Evolutionary conservation across 2,888 invertebrate genomes (phyloP), one percentile per base, ranked within the genome.

Genomic region (Rhodophaea formosa): DNA sequence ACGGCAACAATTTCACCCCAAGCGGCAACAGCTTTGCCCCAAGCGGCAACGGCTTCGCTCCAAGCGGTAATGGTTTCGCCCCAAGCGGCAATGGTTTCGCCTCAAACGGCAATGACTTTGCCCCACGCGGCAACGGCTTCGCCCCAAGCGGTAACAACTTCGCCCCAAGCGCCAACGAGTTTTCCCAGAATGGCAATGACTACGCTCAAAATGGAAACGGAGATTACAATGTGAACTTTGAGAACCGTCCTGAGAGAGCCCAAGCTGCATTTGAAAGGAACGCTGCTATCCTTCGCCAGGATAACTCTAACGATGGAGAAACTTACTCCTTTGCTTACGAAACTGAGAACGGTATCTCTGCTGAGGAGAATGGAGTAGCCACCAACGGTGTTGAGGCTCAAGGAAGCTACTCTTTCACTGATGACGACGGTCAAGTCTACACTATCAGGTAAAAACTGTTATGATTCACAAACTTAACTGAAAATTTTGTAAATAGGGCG

Each of bases 361-460:
- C 84, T 59, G 88, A 89, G 58, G 89, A 90, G 57, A 84, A 64
- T 60, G 90, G 89, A 17, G 83, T 88, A 3, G 90, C 88, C 1
- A 82, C 82, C 7, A 82, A 90, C 53, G 90, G 90, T 16, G 90
- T 88, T 0, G 82, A 82, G 57, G 86, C 88, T 65, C 84, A 88
- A 62, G 90, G 91, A 39, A 84, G 85, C 1, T 90, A 73, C 58
- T 81, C 88, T 7, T 91, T 89, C 66, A 85, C 84, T 65, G 90
- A 89, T 55, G 90, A 89, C 67, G 90, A 91, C 71, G 90, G 90
- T 45, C 74, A 83, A 59, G 79, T 87, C 45, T 90, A 90, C 69
- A 84, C 80, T 56, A 68, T 90, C 51, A 87, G 83, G 89, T 88
- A 65, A 75, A 57, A 3, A 10, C 42, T 52, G 42, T n/a, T n/a